Percentiles rank a stretch among this genome's conserved stretches.
These are phyloP conservation scores for Lutraria rhynchaena DNA, from an alignment of 1,140 invertebrate genomes.

Conservation along the genomic window DNA sequence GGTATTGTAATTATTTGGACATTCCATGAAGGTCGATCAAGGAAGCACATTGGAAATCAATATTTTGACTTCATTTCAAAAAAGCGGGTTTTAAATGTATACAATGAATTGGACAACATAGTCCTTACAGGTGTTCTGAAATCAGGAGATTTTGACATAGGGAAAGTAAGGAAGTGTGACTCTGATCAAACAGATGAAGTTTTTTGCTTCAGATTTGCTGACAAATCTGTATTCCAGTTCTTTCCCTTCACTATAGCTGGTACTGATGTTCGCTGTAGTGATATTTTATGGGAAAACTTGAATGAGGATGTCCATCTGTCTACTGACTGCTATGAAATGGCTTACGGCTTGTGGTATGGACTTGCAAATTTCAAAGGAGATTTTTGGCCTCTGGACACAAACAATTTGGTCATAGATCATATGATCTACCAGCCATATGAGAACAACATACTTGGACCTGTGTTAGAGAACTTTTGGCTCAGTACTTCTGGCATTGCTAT, in stretches of 20 bases:
- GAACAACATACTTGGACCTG: slow-evolving; percentile 24
- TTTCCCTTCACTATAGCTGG: slow-evolving; percentile 1
- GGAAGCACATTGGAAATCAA: slow-evolving; percentile 55
- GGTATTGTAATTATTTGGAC: slow-evolving; percentile 51
- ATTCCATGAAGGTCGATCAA: slow-evolving; percentile 52
- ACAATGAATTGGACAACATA: slow-evolving; percentile 53
- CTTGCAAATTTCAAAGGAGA: slow-evolving; percentile 43
- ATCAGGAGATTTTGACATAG: slow-evolving; percentile 14
- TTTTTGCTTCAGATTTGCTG: slow-evolving; percentile 48
- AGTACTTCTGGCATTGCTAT: slow-evolving; percentile 69
- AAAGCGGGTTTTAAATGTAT: slow-evolving; percentile 43
- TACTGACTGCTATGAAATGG: slow-evolving; percentile 50
- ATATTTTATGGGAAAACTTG: slow-evolving; percentile 51
- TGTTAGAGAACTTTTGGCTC: slow-evolving; percentile 71
- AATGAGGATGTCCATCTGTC: neutral
- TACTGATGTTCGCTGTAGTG: slow-evolving; percentile 46
- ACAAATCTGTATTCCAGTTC: slow-evolving; percentile 41
- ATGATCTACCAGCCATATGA: slow-evolving; percentile 26
- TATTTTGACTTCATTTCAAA: slow-evolving; percentile 58
- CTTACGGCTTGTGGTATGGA: slow-evolving; percentile 49
- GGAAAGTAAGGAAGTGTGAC: slow-evolving; percentile 42
- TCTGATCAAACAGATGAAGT: slow-evolving; percentile 16
- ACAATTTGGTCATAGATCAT: slow-evolving; percentile 2
- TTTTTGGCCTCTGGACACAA: slow-evolving; percentile 48
- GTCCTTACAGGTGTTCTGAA: slow-evolving; percentile 44